Conservation (phyloP, 2,797 vertebrate species). For the Coregonus ussuriensis region DNA sequence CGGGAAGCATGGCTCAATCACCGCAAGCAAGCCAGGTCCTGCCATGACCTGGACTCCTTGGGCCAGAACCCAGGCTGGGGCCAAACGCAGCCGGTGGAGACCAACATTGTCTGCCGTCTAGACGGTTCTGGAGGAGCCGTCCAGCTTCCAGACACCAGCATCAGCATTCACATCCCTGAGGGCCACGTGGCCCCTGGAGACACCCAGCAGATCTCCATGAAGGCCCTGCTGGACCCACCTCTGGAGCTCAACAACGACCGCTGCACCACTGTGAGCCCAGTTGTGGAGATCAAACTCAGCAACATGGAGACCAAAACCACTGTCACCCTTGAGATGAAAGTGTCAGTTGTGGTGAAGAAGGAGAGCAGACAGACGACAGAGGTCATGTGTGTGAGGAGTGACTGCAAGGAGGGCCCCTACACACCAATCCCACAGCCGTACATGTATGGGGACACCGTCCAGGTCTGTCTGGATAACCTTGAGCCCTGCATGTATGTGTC, state of each 20-base stretch:
- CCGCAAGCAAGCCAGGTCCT: slow-evolving; percentile 92
- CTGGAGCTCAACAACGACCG: slow-evolving; percentile 92
- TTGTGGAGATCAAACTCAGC: slow-evolving; percentile 93
- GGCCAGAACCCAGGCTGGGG: slow-evolving; percentile 96
- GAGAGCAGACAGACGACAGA: slow-evolving; percentile 82
- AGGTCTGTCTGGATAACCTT: slow-evolving; percentile 88
- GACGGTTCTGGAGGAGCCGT: slow-evolving; percentile 90
- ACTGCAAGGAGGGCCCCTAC: slow-evolving; percentile 92
- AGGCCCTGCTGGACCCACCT: slow-evolving; percentile 89
- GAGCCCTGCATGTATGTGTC: slow-evolving; percentile 96
- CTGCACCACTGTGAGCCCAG: slow-evolving; percentile 88
- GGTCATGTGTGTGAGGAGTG: slow-evolving; percentile 87
- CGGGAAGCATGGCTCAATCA: slow-evolving; percentile 92
- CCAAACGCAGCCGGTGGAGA: slow-evolving; percentile 95
- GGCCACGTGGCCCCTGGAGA: slow-evolving; percentile 87
- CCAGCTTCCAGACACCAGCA: slow-evolving; percentile 92
- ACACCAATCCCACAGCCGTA: slow-evolving; percentile 75
- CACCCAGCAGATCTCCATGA: slow-evolving; percentile 92
- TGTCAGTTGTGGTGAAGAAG: slow-evolving; percentile 85
- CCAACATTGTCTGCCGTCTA: slow-evolving; percentile 89
- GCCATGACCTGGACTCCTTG: slow-evolving; percentile 91
- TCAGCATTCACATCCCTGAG: slow-evolving; percentile 88
- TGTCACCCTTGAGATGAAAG: slow-evolving; percentile 90
- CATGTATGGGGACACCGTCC: slow-evolving; percentile 86
- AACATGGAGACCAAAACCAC: slow-evolving; percentile 89